Evolutionary conservation across 2,113 vertebrate species (phyloP).

Genomic region (Garra rufa): DNA sequence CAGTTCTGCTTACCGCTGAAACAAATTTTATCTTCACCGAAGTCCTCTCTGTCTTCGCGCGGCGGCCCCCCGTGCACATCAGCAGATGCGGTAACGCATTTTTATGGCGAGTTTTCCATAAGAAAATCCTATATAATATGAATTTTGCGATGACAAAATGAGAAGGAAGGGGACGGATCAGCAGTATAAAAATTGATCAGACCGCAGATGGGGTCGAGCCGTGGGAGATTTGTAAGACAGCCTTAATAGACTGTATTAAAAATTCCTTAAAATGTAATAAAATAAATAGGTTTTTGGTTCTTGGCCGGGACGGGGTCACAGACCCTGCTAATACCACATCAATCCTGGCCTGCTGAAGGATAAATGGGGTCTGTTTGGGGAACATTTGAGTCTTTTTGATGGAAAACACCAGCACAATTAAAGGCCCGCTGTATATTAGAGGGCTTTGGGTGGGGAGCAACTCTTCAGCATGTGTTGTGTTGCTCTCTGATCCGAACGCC

Average conservation of each 20-base stretch:
- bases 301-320: conserved; percentile 57
- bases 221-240: conserved; percentile 99
- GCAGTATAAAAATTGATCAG: conserved; percentile 99
- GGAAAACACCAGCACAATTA: conserved; percentile 74
- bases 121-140: conserved; percentile 94
- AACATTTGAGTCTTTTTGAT: conserved; percentile 78
- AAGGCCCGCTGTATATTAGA: conserved; percentile 74
- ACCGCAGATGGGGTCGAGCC: conserved; percentile 89
- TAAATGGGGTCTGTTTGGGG: conserved; percentile 70
- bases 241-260: conserved; percentile 99
- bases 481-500: not conserved
- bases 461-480: conserved; percentile 18
- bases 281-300: conserved; percentile 74
- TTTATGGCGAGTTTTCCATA: conserved; percentile 93
- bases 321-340: conserved; percentile 69
- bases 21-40: conserved; percentile 96
- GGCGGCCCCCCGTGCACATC: conserved; percentile 85
- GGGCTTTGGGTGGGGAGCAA: conserved; percentile 55
- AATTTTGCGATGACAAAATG: conserved; percentile 99
- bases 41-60: conserved; percentile 86
- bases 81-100: conserved; percentile 85
- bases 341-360: conserved; percentile 71
- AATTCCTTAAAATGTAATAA: conserved; percentile 94
- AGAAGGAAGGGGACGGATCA: conserved; percentile 91
- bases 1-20: conserved; percentile 99